Evolutionary conservation across 2,888 invertebrate genomes (phyloP).

Genomic region (Heliconius erato): DNA sequence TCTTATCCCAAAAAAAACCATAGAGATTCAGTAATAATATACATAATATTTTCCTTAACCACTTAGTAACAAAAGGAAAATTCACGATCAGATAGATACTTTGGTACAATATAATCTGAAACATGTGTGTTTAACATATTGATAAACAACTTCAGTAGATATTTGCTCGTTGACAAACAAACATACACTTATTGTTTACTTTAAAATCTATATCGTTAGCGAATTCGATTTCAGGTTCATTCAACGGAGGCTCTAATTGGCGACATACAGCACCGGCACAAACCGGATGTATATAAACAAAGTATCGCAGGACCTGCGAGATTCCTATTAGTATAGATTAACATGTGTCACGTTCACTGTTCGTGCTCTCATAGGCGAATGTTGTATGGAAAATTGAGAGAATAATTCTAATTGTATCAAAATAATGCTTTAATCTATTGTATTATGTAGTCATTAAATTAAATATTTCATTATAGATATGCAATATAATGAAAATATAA

Average conservation of each 20-base stretch:
- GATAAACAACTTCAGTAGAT: neutral
- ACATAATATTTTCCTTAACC: neutral
- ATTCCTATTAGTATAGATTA: constrained; percentile 47
- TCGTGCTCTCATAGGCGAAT: constrained; percentile 32
- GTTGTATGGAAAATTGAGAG: constrained; percentile 24
- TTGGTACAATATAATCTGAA: neutral
- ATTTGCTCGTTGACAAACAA: neutral
- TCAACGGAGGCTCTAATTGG: constrained; percentile 35
- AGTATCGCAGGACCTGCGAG: constrained; percentile 40
- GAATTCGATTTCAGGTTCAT: constrained; percentile 37
- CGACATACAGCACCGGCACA: constrained; percentile 19
- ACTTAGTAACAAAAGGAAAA: neutral
- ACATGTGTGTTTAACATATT: constrained; percentile 5
- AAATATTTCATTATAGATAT: too few species aligned
- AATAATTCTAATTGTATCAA: neutral
- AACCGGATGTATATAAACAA: constrained; percentile 40
- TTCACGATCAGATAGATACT: neutral
- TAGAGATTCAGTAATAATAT: too few species aligned
- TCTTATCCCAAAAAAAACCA: too few species aligned
- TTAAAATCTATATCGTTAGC: constrained; percentile 14
- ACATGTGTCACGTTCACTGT: constrained; percentile 32
- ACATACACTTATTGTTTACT: neutral
- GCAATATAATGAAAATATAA: too few species aligned
- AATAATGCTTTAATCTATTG: too few species aligned
- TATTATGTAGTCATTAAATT: too few species aligned